Conservation (phyloP, 2,797 vertebrate species). For the Leptodactylus fallax region DNA sequence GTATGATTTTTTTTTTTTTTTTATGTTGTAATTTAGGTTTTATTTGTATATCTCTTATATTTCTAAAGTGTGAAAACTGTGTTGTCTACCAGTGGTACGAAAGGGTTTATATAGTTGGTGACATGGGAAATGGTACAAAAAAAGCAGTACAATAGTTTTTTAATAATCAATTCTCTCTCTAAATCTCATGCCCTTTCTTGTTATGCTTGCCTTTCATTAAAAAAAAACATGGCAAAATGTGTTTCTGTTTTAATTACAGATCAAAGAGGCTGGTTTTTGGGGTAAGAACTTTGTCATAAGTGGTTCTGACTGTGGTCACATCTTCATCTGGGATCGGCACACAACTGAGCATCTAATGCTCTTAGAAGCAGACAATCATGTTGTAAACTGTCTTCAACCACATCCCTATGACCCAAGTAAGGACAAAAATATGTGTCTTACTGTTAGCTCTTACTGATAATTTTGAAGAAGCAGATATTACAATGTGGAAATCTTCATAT, state of each 20-base stretch:
- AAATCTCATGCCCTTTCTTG: background rate
- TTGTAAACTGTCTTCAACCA: constrained; percentile 98
- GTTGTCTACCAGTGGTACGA: too few species aligned
- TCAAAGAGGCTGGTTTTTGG: constrained; percentile 99
- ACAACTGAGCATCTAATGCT: constrained; percentile 96
- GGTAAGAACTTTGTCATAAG: constrained; percentile 98
- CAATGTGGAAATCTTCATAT: background rate
- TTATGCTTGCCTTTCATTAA: background rate
- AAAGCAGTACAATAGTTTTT: too few species aligned
- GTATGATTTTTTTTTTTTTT: too few species aligned
- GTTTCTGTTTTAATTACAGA: constrained; percentile 76
- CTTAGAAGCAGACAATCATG: constrained; percentile 97
- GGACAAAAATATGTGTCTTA: constrained; percentile 57
- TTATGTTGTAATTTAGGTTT: too few species aligned
- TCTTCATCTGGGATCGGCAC: constrained; percentile 98
- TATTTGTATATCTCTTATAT: too few species aligned
- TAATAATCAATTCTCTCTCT: too few species aligned
- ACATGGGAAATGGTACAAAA: too few species aligned
- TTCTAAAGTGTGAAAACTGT: background rate
- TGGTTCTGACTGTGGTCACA: constrained; percentile 97
- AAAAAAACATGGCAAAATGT: background rate
- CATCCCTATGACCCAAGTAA: constrained; percentile 98
- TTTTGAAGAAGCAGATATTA: background rate
- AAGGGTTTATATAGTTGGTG: too few species aligned
- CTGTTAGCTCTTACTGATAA: background rate